Evolutionary conservation across 2,113 vertebrate species (phyloP).

Genomic region (Elephas maximus): DNA sequence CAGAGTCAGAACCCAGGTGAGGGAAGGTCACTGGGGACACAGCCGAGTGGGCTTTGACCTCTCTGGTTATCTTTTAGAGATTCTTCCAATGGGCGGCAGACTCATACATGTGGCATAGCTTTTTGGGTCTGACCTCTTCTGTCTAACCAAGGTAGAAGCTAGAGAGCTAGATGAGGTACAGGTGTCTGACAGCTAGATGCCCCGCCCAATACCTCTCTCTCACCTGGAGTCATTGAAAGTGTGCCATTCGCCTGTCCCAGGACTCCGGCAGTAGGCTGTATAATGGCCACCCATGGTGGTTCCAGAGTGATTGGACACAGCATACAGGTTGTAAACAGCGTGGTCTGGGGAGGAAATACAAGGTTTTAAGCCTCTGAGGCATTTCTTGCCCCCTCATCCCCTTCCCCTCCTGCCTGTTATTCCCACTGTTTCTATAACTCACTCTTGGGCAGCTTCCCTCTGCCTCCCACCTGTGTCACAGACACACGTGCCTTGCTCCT

Average conservation of each 20-base stretch:
- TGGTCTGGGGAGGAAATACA: conserved; percentile 88
- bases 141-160: not conserved
- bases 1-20: conserved; percentile 1
- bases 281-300: conserved; percentile 97
- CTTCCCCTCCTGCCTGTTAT: not conserved
- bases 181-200: rapidly evolving
- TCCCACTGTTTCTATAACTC: not conserved
- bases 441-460: not conserved
- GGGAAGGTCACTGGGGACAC: not conserved
- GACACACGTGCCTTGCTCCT: not conserved
- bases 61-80: not conserved
- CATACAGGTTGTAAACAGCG: conserved; percentile 95
- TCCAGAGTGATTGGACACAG: conserved; percentile 97
- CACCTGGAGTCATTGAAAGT: conserved; percentile 98
- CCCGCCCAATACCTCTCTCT: not conserved
- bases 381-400: rapidly evolving
- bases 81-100: not conserved
- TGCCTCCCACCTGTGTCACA: not conserved
- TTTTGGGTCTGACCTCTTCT: not conserved
- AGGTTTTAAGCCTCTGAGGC: not conserved
- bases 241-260: conserved; percentile 95
- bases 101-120: rapidly evolving
- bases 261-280: conserved; percentile 97
- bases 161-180: not conserved
- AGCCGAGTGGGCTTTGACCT: not conserved